These are phyloP conservation scores for Cyaniris semiargus DNA, from an alignment of 2,888 invertebrate genomes.

Conservation along the genomic window DNA sequence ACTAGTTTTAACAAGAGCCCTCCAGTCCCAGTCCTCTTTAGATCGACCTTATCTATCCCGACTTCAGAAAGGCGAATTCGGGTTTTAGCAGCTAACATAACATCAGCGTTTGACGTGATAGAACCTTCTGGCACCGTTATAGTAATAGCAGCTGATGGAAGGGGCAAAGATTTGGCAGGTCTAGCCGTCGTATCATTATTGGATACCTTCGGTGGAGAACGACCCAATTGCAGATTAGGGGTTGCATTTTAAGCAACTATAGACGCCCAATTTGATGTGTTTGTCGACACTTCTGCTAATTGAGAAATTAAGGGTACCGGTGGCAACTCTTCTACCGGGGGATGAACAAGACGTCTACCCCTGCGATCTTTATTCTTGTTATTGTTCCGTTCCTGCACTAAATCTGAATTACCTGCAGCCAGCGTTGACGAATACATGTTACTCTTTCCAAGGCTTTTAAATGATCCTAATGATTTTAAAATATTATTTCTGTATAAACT, in stretches of 20 bases:
- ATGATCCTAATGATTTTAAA: neutral
- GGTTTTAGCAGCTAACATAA: conserved; percentile 8
- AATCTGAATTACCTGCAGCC: neutral
- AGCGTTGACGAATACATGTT: neutral
- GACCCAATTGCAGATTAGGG: neutral
- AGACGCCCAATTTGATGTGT: neutral
- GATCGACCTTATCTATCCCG: neutral
- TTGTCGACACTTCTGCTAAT: neutral
- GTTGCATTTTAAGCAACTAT: neutral
- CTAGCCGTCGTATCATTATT: neutral
- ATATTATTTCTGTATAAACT: no score
- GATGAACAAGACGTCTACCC: neutral
- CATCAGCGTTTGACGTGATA: neutral
- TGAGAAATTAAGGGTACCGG: neutral
- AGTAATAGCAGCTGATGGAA: neutral
- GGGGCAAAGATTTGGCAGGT: neutral
- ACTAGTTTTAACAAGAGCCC: neutral
- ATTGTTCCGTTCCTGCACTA: neutral
- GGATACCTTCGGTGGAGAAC: neutral
- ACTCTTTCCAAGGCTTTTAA: neutral
- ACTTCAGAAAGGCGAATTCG: neutral
- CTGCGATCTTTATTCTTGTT: neutral
- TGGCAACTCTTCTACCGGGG: neutral
- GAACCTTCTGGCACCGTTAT: conserved; percentile 5
- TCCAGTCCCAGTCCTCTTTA: conserved; percentile 8